A percentile compares a stretch with the other conserved stretches of the same genome.
phyloP scores from a whole-genome alignment of 2,113 vertebrate genomes.

The Setophaga kirtlandii region DNA sequence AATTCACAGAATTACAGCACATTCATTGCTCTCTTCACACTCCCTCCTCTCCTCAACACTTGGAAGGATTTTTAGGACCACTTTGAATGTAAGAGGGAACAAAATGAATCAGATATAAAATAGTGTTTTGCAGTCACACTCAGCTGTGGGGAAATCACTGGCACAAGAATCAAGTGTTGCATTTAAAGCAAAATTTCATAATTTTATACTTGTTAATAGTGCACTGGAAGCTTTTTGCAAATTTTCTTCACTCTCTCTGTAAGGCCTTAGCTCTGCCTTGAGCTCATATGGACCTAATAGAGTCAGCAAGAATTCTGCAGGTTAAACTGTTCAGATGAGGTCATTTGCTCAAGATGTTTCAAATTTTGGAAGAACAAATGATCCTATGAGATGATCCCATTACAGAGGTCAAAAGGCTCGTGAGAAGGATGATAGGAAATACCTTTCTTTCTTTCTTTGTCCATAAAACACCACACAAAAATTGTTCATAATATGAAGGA shows the following conservation, averaged over 20 bases:
- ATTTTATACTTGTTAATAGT: background rate
- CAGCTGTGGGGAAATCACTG: background rate
- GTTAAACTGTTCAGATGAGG: background rate
- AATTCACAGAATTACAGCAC: background rate
- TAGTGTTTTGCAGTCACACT: background rate
- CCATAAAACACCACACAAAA: background rate
- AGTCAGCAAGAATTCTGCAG: background rate
- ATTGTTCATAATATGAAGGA: background rate
- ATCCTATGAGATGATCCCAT: background rate
- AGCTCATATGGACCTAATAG: background rate
- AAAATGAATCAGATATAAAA: background rate
- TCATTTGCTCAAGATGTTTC: constrained; percentile 26
- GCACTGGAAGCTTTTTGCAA: background rate
- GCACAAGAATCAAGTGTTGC: background rate
- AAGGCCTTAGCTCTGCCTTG: background rate
- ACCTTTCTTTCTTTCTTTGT: background rate
- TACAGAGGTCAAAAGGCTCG: background rate
- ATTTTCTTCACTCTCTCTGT: background rate
- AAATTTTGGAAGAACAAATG: background rate
- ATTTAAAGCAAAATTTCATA: background rate
- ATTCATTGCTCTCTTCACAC: background rate
- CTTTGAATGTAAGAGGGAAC: background rate
- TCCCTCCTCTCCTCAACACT: background rate
- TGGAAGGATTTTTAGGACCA: background rate
- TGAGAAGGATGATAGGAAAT: background rate